Evolutionary conservation across 2,888 invertebrate genomes (phyloP).

Genomic region (Leptinotarsa peninsularis): DNA sequence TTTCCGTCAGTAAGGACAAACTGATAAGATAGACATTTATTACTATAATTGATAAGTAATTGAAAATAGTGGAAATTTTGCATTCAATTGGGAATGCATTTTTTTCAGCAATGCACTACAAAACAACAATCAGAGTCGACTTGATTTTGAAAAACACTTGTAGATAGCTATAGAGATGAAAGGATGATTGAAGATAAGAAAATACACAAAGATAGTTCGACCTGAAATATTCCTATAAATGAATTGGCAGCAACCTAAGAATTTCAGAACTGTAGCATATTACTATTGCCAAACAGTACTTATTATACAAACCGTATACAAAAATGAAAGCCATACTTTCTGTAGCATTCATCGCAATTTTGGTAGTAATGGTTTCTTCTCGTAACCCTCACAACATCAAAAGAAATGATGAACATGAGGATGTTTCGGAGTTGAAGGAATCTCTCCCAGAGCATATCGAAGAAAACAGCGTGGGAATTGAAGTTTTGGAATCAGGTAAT

Average conservation of each 20-base stretch:
- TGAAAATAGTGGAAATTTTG: neutral
- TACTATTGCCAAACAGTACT: neutral
- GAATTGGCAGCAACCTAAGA: neutral
- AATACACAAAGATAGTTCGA: neutral
- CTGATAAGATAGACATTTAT: neutral
- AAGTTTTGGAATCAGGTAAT: too few relatives aligned
- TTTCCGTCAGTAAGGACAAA: neutral
- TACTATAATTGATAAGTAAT: neutral
- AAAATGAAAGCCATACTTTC: neutral
- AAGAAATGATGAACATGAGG: neutral
- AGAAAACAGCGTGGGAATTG: too few relatives aligned
- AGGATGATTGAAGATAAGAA: neutral
- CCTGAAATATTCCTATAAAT: neutral
- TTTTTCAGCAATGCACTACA: too few relatives aligned
- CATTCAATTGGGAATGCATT: neutral
- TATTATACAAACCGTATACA: neutral
- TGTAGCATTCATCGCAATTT: neutral
- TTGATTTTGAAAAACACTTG: neutral
- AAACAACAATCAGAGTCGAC: too few relatives aligned
- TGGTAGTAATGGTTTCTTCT: neutral
- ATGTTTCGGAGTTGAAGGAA: neutral
- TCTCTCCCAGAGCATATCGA: neutral
- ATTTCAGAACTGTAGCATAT: neutral
- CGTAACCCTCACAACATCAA: neutral
- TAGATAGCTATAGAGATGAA: neutral